Evolutionary conservation across 2,797 vertebrate genomes (phyloP), one percentile per base, ranked within the genome.

Genomic region (Vespertilio murinus): DNA sequence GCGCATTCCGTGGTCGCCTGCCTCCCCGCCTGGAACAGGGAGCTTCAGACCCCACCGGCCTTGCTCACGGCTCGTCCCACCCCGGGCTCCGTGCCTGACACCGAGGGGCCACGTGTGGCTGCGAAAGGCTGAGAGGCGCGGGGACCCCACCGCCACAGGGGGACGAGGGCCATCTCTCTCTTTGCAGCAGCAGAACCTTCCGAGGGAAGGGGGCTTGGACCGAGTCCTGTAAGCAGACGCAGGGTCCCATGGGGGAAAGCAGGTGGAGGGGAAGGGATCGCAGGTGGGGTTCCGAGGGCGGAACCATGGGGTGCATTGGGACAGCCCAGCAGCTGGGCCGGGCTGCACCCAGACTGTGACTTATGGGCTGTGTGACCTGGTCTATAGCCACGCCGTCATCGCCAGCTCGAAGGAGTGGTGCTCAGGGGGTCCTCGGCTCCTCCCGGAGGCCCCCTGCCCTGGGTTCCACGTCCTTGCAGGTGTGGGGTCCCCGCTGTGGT

Each of bases 61-160:
- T 38, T 11, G 16, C 13, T 61, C 25, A 23, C 33, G 6, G 28
- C 65, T 64, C 16, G 3, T 22, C 78, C 71, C 25, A 12, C 30
- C 35, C 33, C 71, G 6, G 8, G 33, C 40, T 25, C 85, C 10
- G 20, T 0, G 30, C 33, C 70, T 28, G 71, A 40, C 61, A 8
- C 77, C 0, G 4, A 67, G 20, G 47, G 35, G 56, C 22, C 71
- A 2, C 1, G 0, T 0, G 1, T 11, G 17, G 33, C 13, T 52
- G 52, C 52, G 65, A 42, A n/a, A 64, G 35, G 54, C 12, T 6
- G 3, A 2, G 22, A 3, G 75, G 42, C 17, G 0, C 49, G 3
- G 49, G n/a, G 64, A 70, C 52, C 2, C 70, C 5, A 6, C 35
- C 4, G 23, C 35, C 30, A 1, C 35, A 5, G 23, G n/a, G 52